phyloP scores from a whole-genome alignment of 1,140 invertebrate species.

The Heliconius congener region DNA sequence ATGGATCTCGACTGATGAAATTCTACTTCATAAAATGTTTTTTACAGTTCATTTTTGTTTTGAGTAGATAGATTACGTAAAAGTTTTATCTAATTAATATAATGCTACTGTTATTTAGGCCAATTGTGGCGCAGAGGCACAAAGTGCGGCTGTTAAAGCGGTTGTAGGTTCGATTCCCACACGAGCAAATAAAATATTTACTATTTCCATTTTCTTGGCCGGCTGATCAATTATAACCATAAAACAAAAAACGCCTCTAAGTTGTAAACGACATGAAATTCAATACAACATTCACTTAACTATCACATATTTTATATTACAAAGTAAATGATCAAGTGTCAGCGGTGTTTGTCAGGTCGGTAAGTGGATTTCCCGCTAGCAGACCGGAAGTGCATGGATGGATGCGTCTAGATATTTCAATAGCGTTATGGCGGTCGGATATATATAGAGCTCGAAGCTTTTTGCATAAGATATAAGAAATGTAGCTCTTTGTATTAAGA shows the following conservation, averaged over 20 bases:
- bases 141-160: too few relatives aligned
- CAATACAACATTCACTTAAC: neutral
- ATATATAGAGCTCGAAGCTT: neutral
- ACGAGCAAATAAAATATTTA: too few relatives aligned
- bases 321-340: conserved; percentile 10
- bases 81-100: too few relatives aligned
- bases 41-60: neutral
- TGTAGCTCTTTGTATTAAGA: too few relatives aligned
- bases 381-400: conserved; percentile 50
- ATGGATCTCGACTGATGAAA: conserved; percentile 34
- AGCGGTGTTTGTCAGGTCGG: conserved; percentile 46
- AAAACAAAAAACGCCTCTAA: too few relatives aligned
- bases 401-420: conserved; percentile 45
- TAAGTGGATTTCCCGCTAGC: conserved; percentile 53
- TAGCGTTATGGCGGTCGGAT: conserved; percentile 21
- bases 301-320: neutral
- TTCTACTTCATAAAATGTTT: neutral
- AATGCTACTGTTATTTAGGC: too few relatives aligned
- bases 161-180: too few relatives aligned
- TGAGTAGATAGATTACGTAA: too few relatives aligned
- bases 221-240: too few relatives aligned
- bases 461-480: neutral
- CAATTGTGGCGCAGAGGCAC: too few relatives aligned
- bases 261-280: neutral
- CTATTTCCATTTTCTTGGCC: too few relatives aligned